Percentiles rank a stretch among this genome's conserved stretches.
phyloP scores from a whole-genome alignment of 2,888 invertebrate genomes.

The Drosophila multiciliata region DNA sequence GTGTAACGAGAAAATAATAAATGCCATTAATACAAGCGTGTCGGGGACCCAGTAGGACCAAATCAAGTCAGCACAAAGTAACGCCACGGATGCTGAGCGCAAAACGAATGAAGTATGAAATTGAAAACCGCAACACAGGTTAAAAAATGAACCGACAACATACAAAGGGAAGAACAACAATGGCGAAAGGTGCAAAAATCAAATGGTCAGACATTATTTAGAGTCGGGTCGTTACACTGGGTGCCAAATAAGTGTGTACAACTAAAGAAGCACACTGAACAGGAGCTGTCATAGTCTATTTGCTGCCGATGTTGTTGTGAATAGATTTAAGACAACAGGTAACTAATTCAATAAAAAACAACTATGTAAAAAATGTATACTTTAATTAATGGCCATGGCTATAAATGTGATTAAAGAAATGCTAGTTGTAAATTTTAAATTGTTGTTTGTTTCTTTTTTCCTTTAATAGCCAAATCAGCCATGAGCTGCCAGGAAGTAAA shows the following conservation, averaged over 20 bases:
- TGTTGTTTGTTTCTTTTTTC: not conserved
- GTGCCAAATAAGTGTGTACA: not conserved
- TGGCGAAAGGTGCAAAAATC: slow-evolving; percentile 40
- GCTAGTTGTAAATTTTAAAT: slow-evolving; percentile 15
- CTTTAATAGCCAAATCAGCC: slow-evolving; percentile 1
- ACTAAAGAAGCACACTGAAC: not conserved
- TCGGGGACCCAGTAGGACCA: slow-evolving; percentile 29
- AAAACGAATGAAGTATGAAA: slow-evolving; percentile 80
- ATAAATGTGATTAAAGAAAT: slow-evolving; percentile 37
- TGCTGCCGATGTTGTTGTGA: not conserved
- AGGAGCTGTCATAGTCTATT: not conserved
- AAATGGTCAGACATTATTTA: slow-evolving; percentile 60
- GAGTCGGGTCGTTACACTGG: slow-evolving; percentile 1
- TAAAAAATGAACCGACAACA: slow-evolving; percentile 37
- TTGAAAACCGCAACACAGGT: slow-evolving; percentile 75
- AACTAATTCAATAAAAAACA: slow-evolving; percentile 14
- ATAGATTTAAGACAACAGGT: slow-evolving; percentile 28
- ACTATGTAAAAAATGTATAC: not conserved
- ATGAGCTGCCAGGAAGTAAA: not conserved
- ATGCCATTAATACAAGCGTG: slow-evolving; percentile 78
- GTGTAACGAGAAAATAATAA: slow-evolving; percentile 84
- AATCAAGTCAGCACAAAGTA: slow-evolving; percentile 34
- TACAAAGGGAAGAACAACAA: slow-evolving; percentile 11
- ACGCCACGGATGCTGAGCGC: slow-evolving; percentile 51
- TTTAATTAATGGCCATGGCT: slow-evolving; percentile 35